A percentile compares a stretch with the other conserved stretches of the same genome.
Conservation (phyloP, 2,113 vertebrate species). For the Grammomys dolichurus region DNA sequence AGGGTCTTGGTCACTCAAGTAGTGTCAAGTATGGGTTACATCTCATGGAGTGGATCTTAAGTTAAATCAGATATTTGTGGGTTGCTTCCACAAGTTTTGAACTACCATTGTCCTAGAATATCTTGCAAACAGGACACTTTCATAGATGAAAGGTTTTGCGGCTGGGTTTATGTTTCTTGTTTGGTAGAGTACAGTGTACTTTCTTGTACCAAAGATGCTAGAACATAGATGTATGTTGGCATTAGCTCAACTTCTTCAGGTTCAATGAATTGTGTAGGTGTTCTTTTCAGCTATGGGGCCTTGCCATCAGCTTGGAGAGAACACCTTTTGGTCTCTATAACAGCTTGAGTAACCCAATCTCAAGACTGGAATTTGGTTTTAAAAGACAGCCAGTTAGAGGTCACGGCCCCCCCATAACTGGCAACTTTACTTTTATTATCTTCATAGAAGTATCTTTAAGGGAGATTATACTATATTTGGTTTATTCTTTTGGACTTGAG, state of each 20-base stretch:
- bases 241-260: background rate
- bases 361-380: background rate
- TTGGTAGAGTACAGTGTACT: background rate
- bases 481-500: no score
- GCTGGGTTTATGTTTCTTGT: background rate
- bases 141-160: background rate
- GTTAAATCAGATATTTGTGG: background rate
- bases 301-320: background rate
- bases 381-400: background rate
- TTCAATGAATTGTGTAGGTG: background rate
- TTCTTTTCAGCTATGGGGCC: background rate
- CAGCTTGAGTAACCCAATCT: background rate
- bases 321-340: background rate
- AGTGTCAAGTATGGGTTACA: background rate
- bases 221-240: background rate
- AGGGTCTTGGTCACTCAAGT: background rate
- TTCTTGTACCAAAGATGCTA: background rate
- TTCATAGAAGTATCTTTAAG: background rate
- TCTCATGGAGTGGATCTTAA: background rate
- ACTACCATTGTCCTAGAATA: background rate
- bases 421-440: background rate
- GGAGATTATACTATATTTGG: background rate
- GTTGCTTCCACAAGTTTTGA: background rate
- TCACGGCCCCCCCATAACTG: background rate
- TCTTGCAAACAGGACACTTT: background rate